These are phyloP conservation scores for Homarus gammarus DNA, from an alignment of 2,888 invertebrate species.

Conservation along the genomic window DNA sequence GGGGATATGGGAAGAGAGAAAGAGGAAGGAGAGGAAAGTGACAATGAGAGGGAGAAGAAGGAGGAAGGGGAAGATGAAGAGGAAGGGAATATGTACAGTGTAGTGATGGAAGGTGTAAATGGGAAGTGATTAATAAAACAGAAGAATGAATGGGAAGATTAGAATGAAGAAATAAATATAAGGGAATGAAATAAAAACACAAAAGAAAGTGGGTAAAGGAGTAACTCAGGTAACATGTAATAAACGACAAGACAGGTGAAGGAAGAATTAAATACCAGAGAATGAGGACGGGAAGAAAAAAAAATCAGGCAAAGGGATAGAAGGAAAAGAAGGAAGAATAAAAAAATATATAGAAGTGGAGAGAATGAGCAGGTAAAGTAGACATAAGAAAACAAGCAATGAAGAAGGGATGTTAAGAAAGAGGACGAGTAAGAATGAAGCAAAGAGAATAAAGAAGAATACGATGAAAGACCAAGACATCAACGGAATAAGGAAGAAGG, in stretches of 20 bases:
- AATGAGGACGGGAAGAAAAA: neutral
- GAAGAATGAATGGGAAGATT: neutral
- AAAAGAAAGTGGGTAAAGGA: neutral
- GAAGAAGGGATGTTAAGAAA: too few species aligned
- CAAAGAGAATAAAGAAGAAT: too few species aligned
- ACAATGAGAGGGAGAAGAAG: too few species aligned
- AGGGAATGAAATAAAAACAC: neutral
- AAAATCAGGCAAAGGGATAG: neutral
- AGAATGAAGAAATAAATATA: constrained; percentile 1
- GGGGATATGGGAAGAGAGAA: neutral
- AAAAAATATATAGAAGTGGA: neutral
- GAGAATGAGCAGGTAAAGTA: too few species aligned
- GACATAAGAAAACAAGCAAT: too few species aligned
- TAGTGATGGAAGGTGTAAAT: neutral
- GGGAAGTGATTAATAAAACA: neutral
- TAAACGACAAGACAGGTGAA: too few species aligned
- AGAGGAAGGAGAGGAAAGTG: neutral
- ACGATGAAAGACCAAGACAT: too few species aligned
- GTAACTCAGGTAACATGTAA: neutral
- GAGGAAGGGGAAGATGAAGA: too few species aligned
- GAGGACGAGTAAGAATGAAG: too few species aligned
- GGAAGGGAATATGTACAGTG: too few species aligned
- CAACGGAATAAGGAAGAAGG: neutral
- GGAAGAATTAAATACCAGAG: constrained; percentile 1
- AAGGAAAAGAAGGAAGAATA: neutral